Percentiles rank a stretch among this genome's conserved stretches.
Conservation (phyloP, 2,113 vertebrate species). For the Pitta sordida region DNA sequence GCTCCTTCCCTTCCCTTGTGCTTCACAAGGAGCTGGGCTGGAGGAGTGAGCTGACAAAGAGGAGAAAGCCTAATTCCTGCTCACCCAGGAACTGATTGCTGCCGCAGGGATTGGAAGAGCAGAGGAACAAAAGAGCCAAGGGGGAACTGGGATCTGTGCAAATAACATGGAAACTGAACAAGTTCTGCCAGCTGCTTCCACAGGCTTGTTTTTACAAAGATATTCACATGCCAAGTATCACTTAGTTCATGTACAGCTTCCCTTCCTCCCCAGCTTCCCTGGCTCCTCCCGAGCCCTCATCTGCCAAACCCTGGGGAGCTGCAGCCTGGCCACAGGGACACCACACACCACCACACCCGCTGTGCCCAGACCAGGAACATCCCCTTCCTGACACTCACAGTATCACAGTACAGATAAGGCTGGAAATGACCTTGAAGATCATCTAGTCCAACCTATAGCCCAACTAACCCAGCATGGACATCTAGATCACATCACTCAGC, state of each 20-base stretch:
- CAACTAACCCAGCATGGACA: too few relatives aligned
- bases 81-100: not conserved
- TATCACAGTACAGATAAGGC: too few relatives aligned
- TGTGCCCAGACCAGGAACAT: not conserved
- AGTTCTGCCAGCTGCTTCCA: not conserved
- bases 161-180: not conserved
- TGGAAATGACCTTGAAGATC: too few relatives aligned
- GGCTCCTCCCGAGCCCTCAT: not conserved
- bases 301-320: not conserved
- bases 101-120: not conserved
- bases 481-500: too few relatives aligned
- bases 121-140: not conserved
- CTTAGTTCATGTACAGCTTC: not conserved
- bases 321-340: not conserved
- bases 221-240: not conserved
- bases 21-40: not conserved
- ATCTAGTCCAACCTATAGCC: too few relatives aligned
- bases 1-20: not conserved
- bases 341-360: accelerated
- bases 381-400: too few relatives aligned
- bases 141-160: not conserved
- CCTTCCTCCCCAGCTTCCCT: not conserved
- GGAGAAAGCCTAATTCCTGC: not conserved
- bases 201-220: not conserved
- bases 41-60: not conserved